A percentile compares a stretch with the other conserved stretches of the same genome.
Conservation (phyloP, 2,113 vertebrate species). For the Sciurus niger region DNA sequence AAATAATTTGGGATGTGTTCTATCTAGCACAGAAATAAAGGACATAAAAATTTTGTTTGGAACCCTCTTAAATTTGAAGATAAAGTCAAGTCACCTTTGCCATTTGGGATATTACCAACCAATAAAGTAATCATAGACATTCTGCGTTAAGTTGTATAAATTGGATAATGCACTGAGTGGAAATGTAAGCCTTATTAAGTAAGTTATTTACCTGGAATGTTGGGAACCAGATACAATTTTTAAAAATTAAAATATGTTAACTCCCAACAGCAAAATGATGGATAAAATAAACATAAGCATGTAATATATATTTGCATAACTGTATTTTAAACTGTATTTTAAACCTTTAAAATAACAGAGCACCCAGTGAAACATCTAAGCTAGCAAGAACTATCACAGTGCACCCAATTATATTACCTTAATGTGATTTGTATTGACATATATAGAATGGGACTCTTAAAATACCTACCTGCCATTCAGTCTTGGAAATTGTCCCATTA, state of each 20-base stretch:
- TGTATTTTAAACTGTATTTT: constrained; percentile 60
- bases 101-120: constrained; percentile 47
- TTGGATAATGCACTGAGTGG: constrained; percentile 20
- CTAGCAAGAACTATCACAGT: not conserved
- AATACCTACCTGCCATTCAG: not conserved
- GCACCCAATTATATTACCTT: not conserved
- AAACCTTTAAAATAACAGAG: constrained; percentile 35
- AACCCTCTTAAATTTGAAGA: constrained; percentile 29
- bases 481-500: not conserved
- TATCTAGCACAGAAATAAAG: constrained; percentile 4
- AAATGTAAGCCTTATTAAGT: constrained; percentile 21
- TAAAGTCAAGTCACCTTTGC: not conserved
- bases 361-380: constrained; percentile 12
- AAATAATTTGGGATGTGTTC: not conserved
- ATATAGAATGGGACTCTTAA: not conserved
- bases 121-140: not conserved
- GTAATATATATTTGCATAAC: constrained; percentile 32
- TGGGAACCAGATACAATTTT: not conserved
- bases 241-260: not conserved
- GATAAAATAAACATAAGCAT: constrained; percentile 44
- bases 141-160: constrained; percentile 41
- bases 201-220: constrained; percentile 45
- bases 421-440: not conserved
- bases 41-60: constrained; percentile 48
- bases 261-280: not conserved